Base-by-base conservation (phyloP, 1,140 invertebrate genomes). In the Lepidurus packardi region DNA sequence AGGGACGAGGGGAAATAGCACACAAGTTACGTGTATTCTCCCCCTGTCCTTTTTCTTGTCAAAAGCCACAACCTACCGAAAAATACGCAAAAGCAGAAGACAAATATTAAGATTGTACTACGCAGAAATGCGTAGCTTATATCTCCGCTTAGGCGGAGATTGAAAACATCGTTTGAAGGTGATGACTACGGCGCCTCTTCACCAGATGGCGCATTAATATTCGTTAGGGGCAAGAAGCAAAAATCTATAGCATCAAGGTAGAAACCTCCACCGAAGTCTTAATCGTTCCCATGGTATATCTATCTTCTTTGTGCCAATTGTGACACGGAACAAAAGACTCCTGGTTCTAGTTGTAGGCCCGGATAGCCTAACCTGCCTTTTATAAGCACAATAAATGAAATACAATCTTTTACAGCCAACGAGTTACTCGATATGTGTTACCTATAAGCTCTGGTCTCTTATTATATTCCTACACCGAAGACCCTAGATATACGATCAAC, bases 291-390 rank as follows among this genome's bases (percentile, higher is more conserved):
- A 9, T 65, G 53, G 9, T 65, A 13, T 13, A 65, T 21, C 53
- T 65, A 65, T 65, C 53, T 65, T 65, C 53, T 65, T 13, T 65
- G 53, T 21, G 53, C 21, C 53, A 65, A 65, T 65, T 65, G 53
- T 21, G 53, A 4, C 53, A 7, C 53, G 53, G 9, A 65, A 65
- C 53, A 65, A 65, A 65, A 21, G 53, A 65, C 53, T 65, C 21
- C 53, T 21, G 21, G 53, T 16, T 16, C 13, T 65, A 21, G 53
- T 65, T 65, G 16, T 21, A 21, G 53, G 53, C 34, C 34, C 34
- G 0, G 34, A 34, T 34, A 34, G 34, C 34, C 34, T 34, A 34
- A 3, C 34, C 34, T 34, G 34, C 34, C 34, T 34, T 34, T 34
- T 65, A n/a, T 16, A 16, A 65, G 16, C 16, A 65, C 21, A 9